A percentile compares a stretch with the other conserved stretches of the same genome.
These are phyloP conservation scores for Drosophila dives DNA, from an alignment of 2,888 invertebrate genomes.

Conservation along the genomic window DNA sequence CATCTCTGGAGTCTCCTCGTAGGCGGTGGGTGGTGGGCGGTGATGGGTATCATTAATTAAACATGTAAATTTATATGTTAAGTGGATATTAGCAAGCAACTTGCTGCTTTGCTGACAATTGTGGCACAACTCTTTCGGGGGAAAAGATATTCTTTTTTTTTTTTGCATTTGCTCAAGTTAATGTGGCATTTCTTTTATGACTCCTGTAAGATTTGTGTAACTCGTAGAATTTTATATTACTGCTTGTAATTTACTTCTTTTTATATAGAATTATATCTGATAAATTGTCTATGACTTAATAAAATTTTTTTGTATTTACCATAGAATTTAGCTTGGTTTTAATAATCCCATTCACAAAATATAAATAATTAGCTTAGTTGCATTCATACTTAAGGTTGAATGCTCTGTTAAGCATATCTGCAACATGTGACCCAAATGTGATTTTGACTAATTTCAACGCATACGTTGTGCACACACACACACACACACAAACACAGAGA, in stretches of 20 bases:
- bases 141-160: background rate
- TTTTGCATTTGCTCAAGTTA: background rate
- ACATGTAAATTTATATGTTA: constrained; percentile 61
- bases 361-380: background rate
- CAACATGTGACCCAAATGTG: constrained; percentile 59
- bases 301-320: background rate
- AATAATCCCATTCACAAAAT: background rate
- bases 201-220: background rate
- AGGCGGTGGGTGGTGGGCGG: background rate
- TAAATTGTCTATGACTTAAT: background rate
- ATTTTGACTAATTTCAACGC: constrained; percentile 58
- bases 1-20: constrained; percentile 24
- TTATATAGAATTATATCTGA: background rate
- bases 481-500: background rate
- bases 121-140: background rate
- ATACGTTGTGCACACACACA: constrained; percentile 14
- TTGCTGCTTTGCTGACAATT: constrained; percentile 23
- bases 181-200: background rate
- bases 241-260: background rate
- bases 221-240: background rate
- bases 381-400: constrained; percentile 19
- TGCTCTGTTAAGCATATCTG: constrained; percentile 44
- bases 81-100: constrained; percentile 55
- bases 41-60: constrained; percentile 60
- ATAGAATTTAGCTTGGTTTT: background rate